A percentile compares a stretch with the other conserved stretches of the same genome.
phyloP scores from a whole-genome alignment of 2,113 vertebrate genomes.

The Alligator sinensis region DNA sequence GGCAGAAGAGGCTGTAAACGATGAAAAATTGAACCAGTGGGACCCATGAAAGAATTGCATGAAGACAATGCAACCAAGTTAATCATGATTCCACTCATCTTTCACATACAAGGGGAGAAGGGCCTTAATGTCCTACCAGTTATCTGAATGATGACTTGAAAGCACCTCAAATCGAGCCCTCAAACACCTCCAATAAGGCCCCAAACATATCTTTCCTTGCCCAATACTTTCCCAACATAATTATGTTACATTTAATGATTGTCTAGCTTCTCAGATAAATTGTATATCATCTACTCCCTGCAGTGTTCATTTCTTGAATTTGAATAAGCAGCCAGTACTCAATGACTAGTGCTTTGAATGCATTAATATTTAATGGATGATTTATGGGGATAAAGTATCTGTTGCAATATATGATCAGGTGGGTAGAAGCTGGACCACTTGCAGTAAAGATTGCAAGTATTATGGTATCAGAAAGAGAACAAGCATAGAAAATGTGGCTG shows the following conservation, averaged over 20 bases:
- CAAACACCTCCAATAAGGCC: too few species aligned
- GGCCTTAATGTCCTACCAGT: neutral
- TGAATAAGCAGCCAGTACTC: conserved; percentile 29
- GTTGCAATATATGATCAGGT: neutral
- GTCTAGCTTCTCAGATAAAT: neutral
- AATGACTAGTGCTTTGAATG: neutral
- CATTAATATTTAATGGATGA: neutral
- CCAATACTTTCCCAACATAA: neutral
- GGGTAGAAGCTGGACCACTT: neutral
- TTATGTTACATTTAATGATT: conserved; percentile 8
- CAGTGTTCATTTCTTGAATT: conserved; percentile 9
- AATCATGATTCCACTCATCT: neutral
- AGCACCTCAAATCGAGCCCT: too few species aligned
- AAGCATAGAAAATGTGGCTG: too few species aligned
- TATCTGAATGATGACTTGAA: neutral
- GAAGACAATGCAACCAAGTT: neutral
- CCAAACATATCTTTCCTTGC: neutral
- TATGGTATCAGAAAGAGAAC: too few species aligned
- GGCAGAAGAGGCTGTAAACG: neutral
- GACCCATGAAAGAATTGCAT: neutral
- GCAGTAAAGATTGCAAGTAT: too few species aligned
- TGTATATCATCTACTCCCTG: neutral
- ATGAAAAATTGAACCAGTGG: neutral
- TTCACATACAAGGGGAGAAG: neutral
- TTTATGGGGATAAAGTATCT: neutral